Conservation (phyloP, 1,140 invertebrate genomes). For the Apolygus lucorum region DNA sequence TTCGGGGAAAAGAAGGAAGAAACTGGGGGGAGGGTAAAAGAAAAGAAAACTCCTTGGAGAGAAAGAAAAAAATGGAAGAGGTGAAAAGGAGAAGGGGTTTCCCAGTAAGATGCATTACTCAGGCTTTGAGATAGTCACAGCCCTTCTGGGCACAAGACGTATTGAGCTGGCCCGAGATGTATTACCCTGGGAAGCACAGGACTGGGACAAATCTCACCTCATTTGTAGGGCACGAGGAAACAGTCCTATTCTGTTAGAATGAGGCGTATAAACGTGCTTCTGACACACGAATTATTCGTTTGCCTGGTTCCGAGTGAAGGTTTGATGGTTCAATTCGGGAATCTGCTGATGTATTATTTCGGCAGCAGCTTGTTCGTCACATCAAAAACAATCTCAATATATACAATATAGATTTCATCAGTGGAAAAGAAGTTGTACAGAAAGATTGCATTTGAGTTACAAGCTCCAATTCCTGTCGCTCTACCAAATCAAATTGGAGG, state of each 20-base stretch:
- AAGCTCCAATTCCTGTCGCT: too few species aligned
- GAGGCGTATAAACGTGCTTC: not conserved
- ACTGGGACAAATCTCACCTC: conserved; percentile 7
- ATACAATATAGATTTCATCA: too few species aligned
- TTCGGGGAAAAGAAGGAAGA: not conserved
- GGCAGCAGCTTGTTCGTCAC: too few species aligned
- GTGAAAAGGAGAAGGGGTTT: conserved; percentile 4
- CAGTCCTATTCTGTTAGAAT: not conserved
- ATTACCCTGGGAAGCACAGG: not conserved
- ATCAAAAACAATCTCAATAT: too few species aligned
- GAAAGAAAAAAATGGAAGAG: not conserved
- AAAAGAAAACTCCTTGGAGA: not conserved
- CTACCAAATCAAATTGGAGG: too few species aligned
- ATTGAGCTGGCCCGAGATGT: conserved; percentile 1
- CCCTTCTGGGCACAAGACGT: conserved; percentile 10
- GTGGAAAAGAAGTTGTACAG: too few species aligned
- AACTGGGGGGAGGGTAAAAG: not conserved
- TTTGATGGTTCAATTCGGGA: too few species aligned
- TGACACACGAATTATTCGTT: too few species aligned
- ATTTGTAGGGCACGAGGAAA: conserved; percentile 8
- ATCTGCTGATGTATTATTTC: too few species aligned
- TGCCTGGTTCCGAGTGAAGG: too few species aligned
- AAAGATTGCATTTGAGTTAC: too few species aligned
- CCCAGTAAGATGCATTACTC: conserved; percentile 1
- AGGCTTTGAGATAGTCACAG: conserved; percentile 15